Evolutionary conservation across 1,140 invertebrate species (phyloP), one percentile per base, ranked within the genome.

Genomic region (Panagrolaimus sp.): DNA sequence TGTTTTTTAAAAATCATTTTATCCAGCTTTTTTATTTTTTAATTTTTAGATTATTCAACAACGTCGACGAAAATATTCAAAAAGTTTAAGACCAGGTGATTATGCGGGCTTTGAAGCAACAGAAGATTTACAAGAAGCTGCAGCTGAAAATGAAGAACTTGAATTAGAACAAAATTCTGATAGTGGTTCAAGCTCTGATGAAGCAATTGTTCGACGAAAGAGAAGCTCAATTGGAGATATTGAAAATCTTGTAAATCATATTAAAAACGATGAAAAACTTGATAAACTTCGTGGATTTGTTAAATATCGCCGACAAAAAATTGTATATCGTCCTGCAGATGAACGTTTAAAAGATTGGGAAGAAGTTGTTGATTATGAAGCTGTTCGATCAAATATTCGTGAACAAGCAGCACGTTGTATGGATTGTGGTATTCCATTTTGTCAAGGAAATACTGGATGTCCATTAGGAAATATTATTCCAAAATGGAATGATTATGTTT

Each of bases 361-460:
- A 73, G 96, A 99, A 86, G 93, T 79, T 25, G 75, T 64, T 11
- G 44, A 67, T 45, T 91, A 91, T 76, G 85, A 87, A 57, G 88
- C 89, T 74, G 91, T 98, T 9, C 87, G 91, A 4, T 91, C 92
- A 81, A 91, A 91, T 43, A 86, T 98, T 11, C 87, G 90, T 61
- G 88, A 90, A 1, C 95, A 98, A 85, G 93, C 95, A 11, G 93
- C 95, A 0, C 88, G 94, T 78, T 99, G 96, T 84, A 98, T 98
- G 96, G 95, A 98, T 77, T 98, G 96, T 85, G 96, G 96, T 27
- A 93, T 98, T 27, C 96, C 96, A 9, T 98, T 98, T 85, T 99
- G 96, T 83, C 95, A 98, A 85, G 93, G 91, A 43, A 90, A 91
- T 74, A 91, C 96, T 82, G 95, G 74, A 31, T 77, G 96, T 85